Conservation (phyloP, 2,888 invertebrate species). For the Arrhopalites spinosus region DNA sequence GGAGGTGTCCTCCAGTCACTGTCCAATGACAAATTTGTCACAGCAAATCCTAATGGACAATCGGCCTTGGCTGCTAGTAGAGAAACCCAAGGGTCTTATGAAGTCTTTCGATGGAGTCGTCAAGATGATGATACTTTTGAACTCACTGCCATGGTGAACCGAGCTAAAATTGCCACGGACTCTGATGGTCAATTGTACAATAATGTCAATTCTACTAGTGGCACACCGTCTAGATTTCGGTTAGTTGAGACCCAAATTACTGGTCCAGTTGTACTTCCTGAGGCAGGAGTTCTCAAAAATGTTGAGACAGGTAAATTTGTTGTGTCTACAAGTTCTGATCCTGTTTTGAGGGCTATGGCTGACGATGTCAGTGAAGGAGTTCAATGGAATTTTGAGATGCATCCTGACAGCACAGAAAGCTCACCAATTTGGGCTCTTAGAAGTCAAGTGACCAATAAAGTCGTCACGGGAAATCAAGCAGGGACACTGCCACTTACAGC, state of each 20-base stretch:
- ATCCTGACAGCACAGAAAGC: slow-evolving; percentile 29
- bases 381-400: slow-evolving; percentile 31
- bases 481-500: slow-evolving; percentile 45
- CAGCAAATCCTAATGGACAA: slow-evolving; percentile 40
- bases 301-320: slow-evolving; percentile 40
- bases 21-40: slow-evolving; percentile 36
- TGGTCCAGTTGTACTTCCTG: slow-evolving; percentile 27
- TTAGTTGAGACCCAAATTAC: slow-evolving; percentile 33
- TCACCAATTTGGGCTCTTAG: slow-evolving; percentile 39
- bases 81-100: slow-evolving; percentile 39
- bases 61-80: slow-evolving; percentile 33
- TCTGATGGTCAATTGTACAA: slow-evolving; percentile 39
- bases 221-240: slow-evolving; percentile 30
- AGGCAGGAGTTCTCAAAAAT: slow-evolving; percentile 35
- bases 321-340: slow-evolving; percentile 32
- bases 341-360: slow-evolving; percentile 30
- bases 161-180: slow-evolving; percentile 20
- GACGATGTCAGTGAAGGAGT: slow-evolving; percentile 31
- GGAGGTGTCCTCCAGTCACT: slow-evolving; percentile 39
- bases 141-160: slow-evolving; percentile 50
- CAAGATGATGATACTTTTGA: slow-evolving; percentile 38
- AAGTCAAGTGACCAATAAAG: slow-evolving; percentile 34
- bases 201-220: slow-evolving; percentile 19
- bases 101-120: slow-evolving; percentile 45
- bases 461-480: slow-evolving; percentile 44